Evolutionary conservation across 2,113 vertebrate species (phyloP), one percentile per base, ranked within the genome.

Genomic region (Indicator indicator): DNA sequence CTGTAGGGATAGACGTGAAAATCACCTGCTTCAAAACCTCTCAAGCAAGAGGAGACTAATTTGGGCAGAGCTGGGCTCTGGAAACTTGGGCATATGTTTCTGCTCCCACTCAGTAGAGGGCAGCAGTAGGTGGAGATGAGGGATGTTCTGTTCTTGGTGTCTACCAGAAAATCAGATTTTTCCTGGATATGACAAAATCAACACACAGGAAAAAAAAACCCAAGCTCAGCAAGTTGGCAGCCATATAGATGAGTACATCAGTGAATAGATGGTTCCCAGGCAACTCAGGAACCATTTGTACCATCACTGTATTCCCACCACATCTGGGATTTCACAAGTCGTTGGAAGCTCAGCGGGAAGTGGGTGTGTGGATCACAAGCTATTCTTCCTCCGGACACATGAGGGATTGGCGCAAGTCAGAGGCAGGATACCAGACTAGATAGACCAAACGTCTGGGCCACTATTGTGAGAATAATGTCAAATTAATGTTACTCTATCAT

Each of bases 381-480:
- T 92, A n/a, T 93, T 94, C 96, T 96, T 95, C 95, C 95, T 95
- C 90, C 8, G 82, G 94, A 96, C 89, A 83, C 95, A 94, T 73
- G 91, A 95, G 92, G 89, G 85, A 94, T 71, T 95, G 91, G 94
- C 40, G 2, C 89, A 86, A 94, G 65, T 74, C 85, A 84, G 73
- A 95, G 86, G 90, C 95, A 95, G 92, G 94, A 97, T 94, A 97
- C 77, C 71, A 89, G 67, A 96, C 73, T 13, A 89, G 92, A 95
- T 88, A 96, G 90, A 94, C 83, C 94, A 95, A 97, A 88, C 76
- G 83, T 96, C 93, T 96, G 94, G 90, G 88, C 92, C 80, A 38
- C 92, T 95, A 95, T 96, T 97, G 93, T 97, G 94, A 95, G 92
- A 94, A 91, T 92, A 95, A 95, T 84, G 90, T 95, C 93, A 82